Conservation (phyloP, 1,140 invertebrate species). For the Myzus persicae region DNA sequence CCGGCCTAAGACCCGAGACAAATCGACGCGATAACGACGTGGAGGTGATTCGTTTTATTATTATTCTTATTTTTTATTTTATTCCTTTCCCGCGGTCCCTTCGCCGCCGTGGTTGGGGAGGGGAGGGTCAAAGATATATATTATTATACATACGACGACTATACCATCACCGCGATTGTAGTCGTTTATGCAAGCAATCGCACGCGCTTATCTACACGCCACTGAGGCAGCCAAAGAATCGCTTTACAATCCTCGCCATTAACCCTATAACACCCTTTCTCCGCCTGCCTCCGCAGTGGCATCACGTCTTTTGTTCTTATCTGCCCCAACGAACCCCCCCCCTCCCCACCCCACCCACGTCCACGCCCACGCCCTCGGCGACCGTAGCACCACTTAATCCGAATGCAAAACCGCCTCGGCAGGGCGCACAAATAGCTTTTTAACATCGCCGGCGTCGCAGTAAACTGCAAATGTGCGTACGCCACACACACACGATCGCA, state of each 20-base stretch:
- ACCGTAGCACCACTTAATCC: conserved; percentile 18
- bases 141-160: not conserved
- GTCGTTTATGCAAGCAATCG: conserved; percentile 51
- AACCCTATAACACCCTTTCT: conserved; percentile 31
- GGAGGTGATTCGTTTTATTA: conserved; percentile 25
- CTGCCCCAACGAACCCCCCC: not conserved
- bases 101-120: not conserved
- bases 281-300: not conserved
- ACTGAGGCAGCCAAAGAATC: conserved; percentile 23
- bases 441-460: not conserved
- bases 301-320: conserved; percentile 56
- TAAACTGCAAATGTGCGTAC: not conserved
- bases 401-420: conserved; percentile 35
- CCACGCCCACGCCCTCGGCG: not conserved
- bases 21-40: conserved; percentile 47
- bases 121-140: conserved; percentile 3
- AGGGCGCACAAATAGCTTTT: conserved; percentile 28
- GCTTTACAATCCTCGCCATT: conserved; percentile 59
- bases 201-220: conserved; percentile 37
- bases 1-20: not conserved
- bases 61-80: conserved; percentile 3
- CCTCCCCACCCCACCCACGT: not conserved
- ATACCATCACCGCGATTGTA: not conserved
- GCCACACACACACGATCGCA: not conserved
- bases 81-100: not conserved